phyloP scores from a whole-genome alignment of 2,113 vertebrate species.

The Heterotis niloticus region DNA sequence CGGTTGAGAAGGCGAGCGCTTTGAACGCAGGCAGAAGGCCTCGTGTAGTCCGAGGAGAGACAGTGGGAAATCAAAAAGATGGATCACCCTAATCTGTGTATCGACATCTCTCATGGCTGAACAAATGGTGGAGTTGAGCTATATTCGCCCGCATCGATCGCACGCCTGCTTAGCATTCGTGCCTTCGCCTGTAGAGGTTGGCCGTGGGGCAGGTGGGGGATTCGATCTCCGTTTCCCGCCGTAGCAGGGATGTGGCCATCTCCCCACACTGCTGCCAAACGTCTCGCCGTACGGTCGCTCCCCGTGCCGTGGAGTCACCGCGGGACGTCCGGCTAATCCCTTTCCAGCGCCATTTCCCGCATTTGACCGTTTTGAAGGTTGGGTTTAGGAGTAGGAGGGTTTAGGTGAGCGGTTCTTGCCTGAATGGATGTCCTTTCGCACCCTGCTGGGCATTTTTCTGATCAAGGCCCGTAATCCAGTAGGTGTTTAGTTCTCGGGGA shows the following conservation, averaged over 20 bases:
- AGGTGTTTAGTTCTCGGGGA: not conserved
- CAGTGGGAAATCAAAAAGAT: constrained; percentile 93
- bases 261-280: constrained; percentile 33
- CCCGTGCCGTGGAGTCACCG: too few species aligned
- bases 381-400: too few species aligned
- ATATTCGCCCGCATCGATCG: constrained; percentile 93
- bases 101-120: constrained; percentile 96
- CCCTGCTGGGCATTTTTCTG: not conserved
- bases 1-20: constrained; percentile 83
- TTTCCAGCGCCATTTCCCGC: too few species aligned
- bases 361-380: too few species aligned
- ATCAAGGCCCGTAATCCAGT: not conserved
- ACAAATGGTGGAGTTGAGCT: constrained; percentile 97
- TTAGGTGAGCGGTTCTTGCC: not conserved
- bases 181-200: constrained; percentile 75
- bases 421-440: not conserved
- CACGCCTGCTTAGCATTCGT: constrained; percentile 87
- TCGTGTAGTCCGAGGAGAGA: constrained; percentile 74
- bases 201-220: constrained; percentile 69
- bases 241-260: constrained; percentile 62
- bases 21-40: constrained; percentile 83
- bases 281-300: too few species aligned
- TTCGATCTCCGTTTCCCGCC: constrained; percentile 62
- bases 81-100: constrained; percentile 94
- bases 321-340: not conserved